Base-by-base conservation (phyloP, 2,113 vertebrate genomes). In the Thamnaconus septentrionalis region DNA sequence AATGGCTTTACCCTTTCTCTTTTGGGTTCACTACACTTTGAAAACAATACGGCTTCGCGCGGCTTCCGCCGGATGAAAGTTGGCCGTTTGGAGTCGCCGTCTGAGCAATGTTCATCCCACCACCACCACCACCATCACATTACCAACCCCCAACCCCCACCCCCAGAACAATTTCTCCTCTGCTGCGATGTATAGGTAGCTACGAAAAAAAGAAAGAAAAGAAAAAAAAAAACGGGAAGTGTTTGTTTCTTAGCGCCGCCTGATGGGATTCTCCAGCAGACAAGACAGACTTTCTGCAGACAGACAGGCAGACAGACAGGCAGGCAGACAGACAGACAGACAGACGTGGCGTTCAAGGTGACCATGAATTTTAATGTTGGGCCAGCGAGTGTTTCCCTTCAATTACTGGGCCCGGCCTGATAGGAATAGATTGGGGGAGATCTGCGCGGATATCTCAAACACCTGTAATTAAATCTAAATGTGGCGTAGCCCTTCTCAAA, bases 381-480 rank as follows among this genome's bases (percentile, higher is more conserved):
- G 18, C 18, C 66, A 66, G 75, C 77, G 76, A 73, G 61, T 84
- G 69, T 82, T 85, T 82, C 70, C 69, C 68, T 71, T 85, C 82
- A 84, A 86, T 91, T 85, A 87, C 69, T 75, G 73, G 78, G 71
- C 76, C 18, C 81, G 64, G 76, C 69, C 78, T 87, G 84, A 87
- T 89, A 81, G 71, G 85, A 87, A 84, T 85, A 75, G 76, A 85
- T 76, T 80, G 76, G 65, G 62, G 41, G 72, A 87, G 88, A 89
- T 87, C 85, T 90, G 85, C 85, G 87, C 88, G 83, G 81, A 88
- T 85, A 89, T 81, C 77, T 81, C 77, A 81, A 82, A 80, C 80
- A 87, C 83, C 83, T 91, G 89, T 83, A 89, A 91, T 89, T 85
- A 88, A 87, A 89, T 87, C 69, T 81, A 85, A 89, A 91, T 81